Base-by-base conservation (phyloP, 2,888 invertebrate species). In the Aleiodes testaceus region DNA sequence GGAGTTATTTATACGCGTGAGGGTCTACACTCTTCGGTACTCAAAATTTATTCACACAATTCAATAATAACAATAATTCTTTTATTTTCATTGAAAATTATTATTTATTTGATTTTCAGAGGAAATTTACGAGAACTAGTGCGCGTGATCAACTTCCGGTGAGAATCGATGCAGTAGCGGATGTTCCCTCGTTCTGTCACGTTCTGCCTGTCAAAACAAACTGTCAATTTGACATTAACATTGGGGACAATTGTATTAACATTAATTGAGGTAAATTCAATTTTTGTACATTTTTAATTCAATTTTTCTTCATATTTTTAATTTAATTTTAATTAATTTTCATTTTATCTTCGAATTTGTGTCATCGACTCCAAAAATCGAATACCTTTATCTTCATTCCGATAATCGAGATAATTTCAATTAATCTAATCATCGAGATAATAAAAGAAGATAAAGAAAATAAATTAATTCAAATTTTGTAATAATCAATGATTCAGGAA, bases 1-100 rank as follows among this genome's bases (percentile, higher is more conserved):
- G 2, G 14, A 61, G 42, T 61, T 61, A 61, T 61, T 61, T 61
- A 61, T 61, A 61, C 1, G 45, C 61, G 18, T 61, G 20, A 36
- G 4, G 18, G 20, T 3, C 3, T 7, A 42, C 9, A 11, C 4
- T 7, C 16, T 18, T 12, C 16, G 9, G 5, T 7, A 42, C 2
- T 18, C 42, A 16, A n/a, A 44, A 20, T 18, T 22, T 20, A 44
- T 44, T 20, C 11, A 0, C 26, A 2, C 26, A 26, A 26, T 11
- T 44, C 3, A 18, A 16, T 61, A 42, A 44, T 42, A 3, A 20
- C 3, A 18, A 16, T 61, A 42, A 44, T 42, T n/a, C 12, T 12
- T 11, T 55, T 22, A 14, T 55, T 61, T 42, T 12, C 7, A 42
- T 18, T 16, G 1, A n/a, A 42, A n/a, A 61, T 16, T 42, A 7